Conservation (phyloP, 2,888 invertebrate genomes). For the Hedya salicella region DNA sequence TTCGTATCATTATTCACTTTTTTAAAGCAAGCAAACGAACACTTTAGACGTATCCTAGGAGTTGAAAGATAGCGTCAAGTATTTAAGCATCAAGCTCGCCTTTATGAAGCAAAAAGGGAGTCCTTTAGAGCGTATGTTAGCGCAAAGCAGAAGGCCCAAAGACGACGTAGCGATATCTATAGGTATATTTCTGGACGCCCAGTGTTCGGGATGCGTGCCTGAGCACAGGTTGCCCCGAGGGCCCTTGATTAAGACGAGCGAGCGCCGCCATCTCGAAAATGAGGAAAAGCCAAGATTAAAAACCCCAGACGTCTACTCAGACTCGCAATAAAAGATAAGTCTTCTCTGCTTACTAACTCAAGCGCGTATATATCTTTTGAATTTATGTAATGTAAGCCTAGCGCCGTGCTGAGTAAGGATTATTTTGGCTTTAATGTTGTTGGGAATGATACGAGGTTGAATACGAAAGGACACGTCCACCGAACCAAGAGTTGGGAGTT, state of each 20-base stretch:
- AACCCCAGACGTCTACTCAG: slow-evolving; percentile 47
- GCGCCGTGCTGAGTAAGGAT: not conserved
- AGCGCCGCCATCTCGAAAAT: slow-evolving; percentile 54
- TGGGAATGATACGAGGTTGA: slow-evolving; percentile 2
- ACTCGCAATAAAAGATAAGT: slow-evolving; percentile 38
- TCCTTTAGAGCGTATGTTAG: slow-evolving; percentile 6
- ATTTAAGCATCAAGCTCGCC: not conserved
- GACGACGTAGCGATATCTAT: slow-evolving; percentile 21
- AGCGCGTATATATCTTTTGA: slow-evolving; percentile 18
- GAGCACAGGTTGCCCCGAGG: slow-evolving; percentile 48
- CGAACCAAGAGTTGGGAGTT: slow-evolving; percentile 28
- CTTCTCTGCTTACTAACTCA: slow-evolving; percentile 26
- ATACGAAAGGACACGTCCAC: slow-evolving; percentile 7
- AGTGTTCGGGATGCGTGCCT: slow-evolving; percentile 39
- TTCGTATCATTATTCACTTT: not conserved
- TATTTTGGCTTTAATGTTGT: slow-evolving; percentile 2
- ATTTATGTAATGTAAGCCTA: slow-evolving; percentile 11
- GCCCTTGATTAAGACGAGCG: slow-evolving; percentile 59
- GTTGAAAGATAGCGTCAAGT: not conserved
- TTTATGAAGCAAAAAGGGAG: slow-evolving; percentile 12
- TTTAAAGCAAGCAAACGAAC: not conserved
- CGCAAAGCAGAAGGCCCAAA: slow-evolving; percentile 1
- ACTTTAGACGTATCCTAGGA: not conserved
- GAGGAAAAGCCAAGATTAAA: slow-evolving; percentile 66
- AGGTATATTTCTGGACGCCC: slow-evolving; percentile 18